Conservation (phyloP, 2,113 vertebrate genomes). For the Crotalus horridus region DNA sequence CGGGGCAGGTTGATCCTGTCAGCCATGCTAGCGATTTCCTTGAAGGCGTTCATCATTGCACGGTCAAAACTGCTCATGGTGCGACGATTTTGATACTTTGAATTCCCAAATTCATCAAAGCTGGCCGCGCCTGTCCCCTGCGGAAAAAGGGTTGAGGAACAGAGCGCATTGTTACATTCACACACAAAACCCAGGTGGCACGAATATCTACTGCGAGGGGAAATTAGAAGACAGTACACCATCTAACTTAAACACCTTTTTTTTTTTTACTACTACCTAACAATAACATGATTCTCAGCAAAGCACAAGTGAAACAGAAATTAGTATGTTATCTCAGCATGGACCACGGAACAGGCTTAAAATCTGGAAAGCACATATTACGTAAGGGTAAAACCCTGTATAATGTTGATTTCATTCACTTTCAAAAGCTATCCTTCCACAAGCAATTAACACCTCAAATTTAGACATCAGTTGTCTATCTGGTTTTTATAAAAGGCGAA, state of each 20-base stretch:
- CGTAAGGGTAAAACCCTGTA: not conserved
- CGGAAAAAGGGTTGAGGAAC: slow-evolving; percentile 27
- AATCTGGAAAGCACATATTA: not conserved
- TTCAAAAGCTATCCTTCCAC: not conserved
- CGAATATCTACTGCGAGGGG: not conserved
- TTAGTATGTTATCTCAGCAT: not conserved
- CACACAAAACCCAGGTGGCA: not conserved
- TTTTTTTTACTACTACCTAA: not conserved
- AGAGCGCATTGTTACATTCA: not conserved
- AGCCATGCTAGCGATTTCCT: slow-evolving; percentile 97
- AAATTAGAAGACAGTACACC: no score
- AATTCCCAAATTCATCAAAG: slow-evolving; percentile 98
- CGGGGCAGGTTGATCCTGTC: slow-evolving; percentile 98
- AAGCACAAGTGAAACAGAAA: not conserved
- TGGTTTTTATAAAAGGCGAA: not conserved
- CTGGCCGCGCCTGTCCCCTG: slow-evolving; percentile 96
- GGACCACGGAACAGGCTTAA: not conserved
- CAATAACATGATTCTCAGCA: not conserved
- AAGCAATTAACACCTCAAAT: not conserved
- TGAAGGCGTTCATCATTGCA: slow-evolving; percentile 98
- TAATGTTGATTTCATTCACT: not conserved
- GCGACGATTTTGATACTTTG: slow-evolving; percentile 96
- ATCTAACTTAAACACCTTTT: not conserved
- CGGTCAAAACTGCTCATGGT: slow-evolving; percentile 98
- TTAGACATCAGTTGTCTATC: not conserved